Conservation (phyloP, 2,113 vertebrate genomes). For the Dromas ardeola region DNA sequence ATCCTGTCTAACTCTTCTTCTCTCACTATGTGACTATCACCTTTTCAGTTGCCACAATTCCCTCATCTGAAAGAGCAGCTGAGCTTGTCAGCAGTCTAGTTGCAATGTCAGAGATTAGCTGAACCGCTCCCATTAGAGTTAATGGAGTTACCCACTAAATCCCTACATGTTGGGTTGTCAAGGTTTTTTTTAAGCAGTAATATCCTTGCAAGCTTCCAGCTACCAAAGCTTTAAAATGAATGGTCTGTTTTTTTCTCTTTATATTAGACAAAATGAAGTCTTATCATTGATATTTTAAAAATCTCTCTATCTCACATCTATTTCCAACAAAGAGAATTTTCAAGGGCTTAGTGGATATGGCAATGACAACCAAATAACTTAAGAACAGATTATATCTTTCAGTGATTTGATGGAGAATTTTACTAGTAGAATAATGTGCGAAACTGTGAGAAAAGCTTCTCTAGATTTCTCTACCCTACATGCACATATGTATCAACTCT, state of each 20-base stretch:
- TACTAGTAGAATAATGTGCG: neutral
- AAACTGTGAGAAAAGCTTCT: neutral
- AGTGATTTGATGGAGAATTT: neutral
- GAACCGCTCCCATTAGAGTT: slow-evolving; percentile 8
- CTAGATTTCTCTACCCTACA: neutral
- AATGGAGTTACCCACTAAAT: slow-evolving; percentile 12
- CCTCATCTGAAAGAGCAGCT: neutral
- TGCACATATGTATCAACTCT: neutral
- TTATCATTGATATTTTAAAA: neutral
- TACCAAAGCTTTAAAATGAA: neutral
- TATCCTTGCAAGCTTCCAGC: neutral
- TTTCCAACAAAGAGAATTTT: neutral
- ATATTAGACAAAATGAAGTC: neutral
- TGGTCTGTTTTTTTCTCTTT: neutral
- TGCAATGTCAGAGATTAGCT: slow-evolving; percentile 31
- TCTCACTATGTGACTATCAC: neutral
- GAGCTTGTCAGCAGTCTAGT: slow-evolving; percentile 22
- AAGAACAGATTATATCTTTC: neutral
- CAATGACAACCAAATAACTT: neutral
- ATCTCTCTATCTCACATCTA: neutral
- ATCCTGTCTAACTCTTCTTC: neutral
- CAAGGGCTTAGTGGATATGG: neutral
- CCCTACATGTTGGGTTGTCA: neutral
- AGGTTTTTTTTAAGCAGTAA: neutral
- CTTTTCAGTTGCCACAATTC: neutral